Conservation (phyloP, 2,888 invertebrate species). For the Calameuta idolon region DNA sequence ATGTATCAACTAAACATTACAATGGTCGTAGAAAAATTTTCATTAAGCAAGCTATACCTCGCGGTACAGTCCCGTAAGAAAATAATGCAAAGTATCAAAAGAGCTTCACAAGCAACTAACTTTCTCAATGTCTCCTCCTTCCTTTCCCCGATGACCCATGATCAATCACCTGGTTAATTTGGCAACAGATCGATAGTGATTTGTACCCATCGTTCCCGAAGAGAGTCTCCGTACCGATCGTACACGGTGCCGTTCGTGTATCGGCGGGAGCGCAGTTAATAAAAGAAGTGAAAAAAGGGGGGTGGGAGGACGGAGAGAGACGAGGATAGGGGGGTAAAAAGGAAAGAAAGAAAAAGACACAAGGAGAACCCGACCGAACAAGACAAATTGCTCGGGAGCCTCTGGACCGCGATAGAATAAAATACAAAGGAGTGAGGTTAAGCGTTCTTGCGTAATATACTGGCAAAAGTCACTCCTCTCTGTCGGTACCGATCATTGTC, state of each 20-base stretch:
- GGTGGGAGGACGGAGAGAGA: neutral
- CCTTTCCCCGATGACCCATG: constrained; percentile 5
- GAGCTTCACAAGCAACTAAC: neutral
- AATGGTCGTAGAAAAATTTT: neutral
- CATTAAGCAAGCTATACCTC: neutral
- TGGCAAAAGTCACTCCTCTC: neutral
- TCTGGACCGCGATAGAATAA: neutral
- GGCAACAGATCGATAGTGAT: constrained; percentile 27
- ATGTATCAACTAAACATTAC: neutral
- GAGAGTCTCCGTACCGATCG: neutral
- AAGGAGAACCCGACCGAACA: neutral
- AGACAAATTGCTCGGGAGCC: constrained; percentile 7
- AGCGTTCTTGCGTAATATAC: neutral
- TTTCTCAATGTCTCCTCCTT: constrained; percentile 6
- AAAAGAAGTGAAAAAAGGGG: neutral
- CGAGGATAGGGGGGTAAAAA: neutral
- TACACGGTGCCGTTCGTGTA: constrained; percentile 11
- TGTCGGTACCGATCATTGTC: neutral
- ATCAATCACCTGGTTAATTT: constrained; percentile 26
- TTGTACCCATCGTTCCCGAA: constrained; percentile 18
- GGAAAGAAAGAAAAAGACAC: constrained; percentile 11
- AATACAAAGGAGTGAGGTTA: neutral
- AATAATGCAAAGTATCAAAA: neutral
- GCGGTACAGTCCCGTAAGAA: neutral
- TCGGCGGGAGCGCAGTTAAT: constrained; percentile 1